Conservation (phyloP, 2,888 invertebrate species). For the Pammene fasciana region DNA sequence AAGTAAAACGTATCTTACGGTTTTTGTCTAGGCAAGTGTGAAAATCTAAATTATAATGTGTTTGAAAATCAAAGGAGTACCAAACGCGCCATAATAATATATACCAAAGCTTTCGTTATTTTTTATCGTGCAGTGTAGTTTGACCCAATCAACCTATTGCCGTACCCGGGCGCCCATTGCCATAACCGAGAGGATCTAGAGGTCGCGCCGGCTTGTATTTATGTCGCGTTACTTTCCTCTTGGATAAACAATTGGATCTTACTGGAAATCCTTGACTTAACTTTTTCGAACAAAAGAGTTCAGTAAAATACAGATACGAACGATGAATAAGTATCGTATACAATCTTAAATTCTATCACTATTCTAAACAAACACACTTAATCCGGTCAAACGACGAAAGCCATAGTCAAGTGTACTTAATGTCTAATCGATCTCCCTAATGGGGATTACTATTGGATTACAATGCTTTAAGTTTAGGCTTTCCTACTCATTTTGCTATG, state of each 20-base stretch:
- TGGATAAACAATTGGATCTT: conserved; percentile 6
- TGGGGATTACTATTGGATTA: too few species aligned
- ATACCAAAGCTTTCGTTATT: neutral
- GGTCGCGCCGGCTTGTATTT: conserved; percentile 16
- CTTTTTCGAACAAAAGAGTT: neutral
- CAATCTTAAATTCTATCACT: too few species aligned
- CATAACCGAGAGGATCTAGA: conserved; percentile 22
- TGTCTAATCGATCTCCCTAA: neutral
- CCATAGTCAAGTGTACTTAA: neutral
- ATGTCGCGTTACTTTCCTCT: conserved; percentile 2
- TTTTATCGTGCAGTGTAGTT: neutral
- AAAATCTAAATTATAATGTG: too few species aligned
- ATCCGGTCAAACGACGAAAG: neutral
- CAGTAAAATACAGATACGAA: neutral
- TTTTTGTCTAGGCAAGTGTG: too few species aligned
- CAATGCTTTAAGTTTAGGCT: too few species aligned
- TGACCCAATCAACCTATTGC: neutral
- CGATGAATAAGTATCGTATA: neutral
- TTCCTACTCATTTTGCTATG: too few species aligned
- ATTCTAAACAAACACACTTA: neutral
- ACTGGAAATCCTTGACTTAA: neutral
- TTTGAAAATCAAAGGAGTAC: too few species aligned
- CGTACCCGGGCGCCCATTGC: neutral
- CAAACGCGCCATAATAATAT: too few species aligned
- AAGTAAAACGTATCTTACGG: too few species aligned